A percentile compares a stretch with the other conserved stretches of the same genome.
Conservation (phyloP, 2,113 vertebrate species). For the Cygnus buccinator region DNA sequence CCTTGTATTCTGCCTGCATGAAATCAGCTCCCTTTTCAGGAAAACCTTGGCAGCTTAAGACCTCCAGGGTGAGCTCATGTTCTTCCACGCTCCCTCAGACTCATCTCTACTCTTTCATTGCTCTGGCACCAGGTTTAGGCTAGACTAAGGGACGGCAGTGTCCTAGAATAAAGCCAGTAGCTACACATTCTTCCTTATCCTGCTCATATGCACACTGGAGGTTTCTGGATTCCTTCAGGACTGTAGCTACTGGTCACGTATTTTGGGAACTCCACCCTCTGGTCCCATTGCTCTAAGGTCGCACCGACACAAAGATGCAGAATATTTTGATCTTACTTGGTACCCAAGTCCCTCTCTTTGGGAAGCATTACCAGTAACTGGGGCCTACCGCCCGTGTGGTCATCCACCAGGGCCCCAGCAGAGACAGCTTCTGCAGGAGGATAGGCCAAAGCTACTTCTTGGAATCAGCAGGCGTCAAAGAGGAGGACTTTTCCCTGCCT, state of each 20-base stretch:
- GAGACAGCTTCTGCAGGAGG: neutral
- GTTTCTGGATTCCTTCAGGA: conserved; percentile 14
- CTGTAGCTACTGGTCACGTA: conserved; percentile 28
- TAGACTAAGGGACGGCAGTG: conserved; percentile 55
- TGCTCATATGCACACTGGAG: conserved; percentile 9
- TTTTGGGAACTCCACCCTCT: neutral
- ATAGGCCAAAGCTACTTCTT: neutral
- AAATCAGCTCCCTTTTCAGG: conserved; percentile 74
- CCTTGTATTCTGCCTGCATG: conserved; percentile 69
- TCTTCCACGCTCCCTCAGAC: conserved; percentile 45
- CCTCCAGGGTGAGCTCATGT: conserved; percentile 61
- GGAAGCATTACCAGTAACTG: neutral
- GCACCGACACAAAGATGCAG: neutral
- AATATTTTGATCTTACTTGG: neutral
- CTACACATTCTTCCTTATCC: conserved; percentile 40
- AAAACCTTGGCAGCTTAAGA: conserved; percentile 68
- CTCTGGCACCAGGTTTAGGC: conserved; percentile 42
- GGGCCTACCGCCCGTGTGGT: neutral
- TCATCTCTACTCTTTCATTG: conserved; percentile 30
- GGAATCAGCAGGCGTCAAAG: neutral
- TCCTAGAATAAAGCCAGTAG: conserved; percentile 40
- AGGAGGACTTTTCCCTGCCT: neutral
- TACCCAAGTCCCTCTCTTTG: neutral
- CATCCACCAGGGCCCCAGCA: neutral
- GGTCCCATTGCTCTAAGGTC: conserved; percentile 16